Percentiles rank a stretch among this genome's conserved stretches.
Evolutionary conservation across 2,797 vertebrate genomes (phyloP).

Genomic region (Pyrrhura leucotis): DNA sequence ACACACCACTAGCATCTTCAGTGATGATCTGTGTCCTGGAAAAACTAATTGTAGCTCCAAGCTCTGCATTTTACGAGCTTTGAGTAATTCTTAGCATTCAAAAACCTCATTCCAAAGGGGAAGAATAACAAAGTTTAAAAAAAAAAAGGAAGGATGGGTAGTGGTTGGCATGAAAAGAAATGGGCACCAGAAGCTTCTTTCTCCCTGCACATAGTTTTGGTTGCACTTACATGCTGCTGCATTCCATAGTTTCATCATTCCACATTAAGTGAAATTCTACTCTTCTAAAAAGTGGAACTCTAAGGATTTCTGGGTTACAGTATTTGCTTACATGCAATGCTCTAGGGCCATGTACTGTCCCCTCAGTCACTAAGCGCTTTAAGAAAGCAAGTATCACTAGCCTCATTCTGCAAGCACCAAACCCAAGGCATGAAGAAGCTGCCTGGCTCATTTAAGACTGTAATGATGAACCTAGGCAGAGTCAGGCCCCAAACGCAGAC

Average conservation of each 20-base stretch:
- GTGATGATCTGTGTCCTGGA: neutral
- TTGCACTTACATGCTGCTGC: neutral
- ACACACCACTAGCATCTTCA: neutral
- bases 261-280: neutral
- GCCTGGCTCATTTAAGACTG: neutral
- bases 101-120: conserved; percentile 3
- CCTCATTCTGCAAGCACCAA: neutral
- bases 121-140: neutral
- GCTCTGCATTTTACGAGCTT: neutral
- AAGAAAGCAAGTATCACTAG: neutral
- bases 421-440: neutral
- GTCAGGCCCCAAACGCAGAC: neutral
- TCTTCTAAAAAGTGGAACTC: neutral
- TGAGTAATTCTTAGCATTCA: conserved; percentile 16
- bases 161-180: neutral
- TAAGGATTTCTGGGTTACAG: neutral
- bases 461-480: neutral
- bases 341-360: neutral
- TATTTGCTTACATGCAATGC: neutral
- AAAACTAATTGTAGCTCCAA: neutral
- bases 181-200: neutral
- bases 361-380: neutral
- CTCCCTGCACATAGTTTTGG: neutral
- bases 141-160: neutral
- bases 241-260: neutral